These are phyloP conservation scores for Mustela erminea DNA, from an alignment of 2,797 vertebrate genomes.

Conservation along the genomic window DNA sequence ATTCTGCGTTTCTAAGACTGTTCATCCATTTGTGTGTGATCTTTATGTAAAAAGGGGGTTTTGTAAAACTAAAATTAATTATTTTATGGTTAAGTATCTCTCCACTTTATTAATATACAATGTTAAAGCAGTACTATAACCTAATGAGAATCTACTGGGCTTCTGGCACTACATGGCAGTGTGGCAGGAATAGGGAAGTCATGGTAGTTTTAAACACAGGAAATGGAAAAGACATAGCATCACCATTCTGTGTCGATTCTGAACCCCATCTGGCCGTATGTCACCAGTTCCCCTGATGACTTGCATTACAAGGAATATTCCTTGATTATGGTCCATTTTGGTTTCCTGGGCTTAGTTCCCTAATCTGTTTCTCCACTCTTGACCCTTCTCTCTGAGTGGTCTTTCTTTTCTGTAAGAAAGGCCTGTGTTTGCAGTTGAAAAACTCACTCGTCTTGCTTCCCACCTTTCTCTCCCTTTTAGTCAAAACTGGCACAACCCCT, in stretches of 20 bases:
- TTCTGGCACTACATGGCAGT: neutral
- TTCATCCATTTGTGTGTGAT: neutral
- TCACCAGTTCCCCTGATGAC: neutral
- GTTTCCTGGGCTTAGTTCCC: neutral
- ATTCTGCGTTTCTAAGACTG: neutral
- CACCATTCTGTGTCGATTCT: neutral
- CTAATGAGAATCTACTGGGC: neutral
- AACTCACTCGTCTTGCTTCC: neutral
- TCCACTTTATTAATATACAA: neutral
- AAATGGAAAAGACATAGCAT: neutral
- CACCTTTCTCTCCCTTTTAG: neutral
- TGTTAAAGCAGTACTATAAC: neutral
- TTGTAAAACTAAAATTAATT: neutral
- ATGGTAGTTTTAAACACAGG: neutral
- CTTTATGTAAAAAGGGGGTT: neutral
- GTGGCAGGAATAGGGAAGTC: too few relatives aligned
- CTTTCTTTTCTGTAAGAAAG: neutral
- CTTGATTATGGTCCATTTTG: neutral
- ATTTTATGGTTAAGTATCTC: neutral
- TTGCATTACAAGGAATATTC: neutral
- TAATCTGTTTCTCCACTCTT: neutral
- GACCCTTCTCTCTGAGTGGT: neutral
- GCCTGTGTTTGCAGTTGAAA: neutral
- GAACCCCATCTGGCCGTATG: neutral
- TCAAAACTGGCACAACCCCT: neutral